Base-by-base conservation (phyloP, 2,113 vertebrate species). In the Serinus canaria region DNA sequence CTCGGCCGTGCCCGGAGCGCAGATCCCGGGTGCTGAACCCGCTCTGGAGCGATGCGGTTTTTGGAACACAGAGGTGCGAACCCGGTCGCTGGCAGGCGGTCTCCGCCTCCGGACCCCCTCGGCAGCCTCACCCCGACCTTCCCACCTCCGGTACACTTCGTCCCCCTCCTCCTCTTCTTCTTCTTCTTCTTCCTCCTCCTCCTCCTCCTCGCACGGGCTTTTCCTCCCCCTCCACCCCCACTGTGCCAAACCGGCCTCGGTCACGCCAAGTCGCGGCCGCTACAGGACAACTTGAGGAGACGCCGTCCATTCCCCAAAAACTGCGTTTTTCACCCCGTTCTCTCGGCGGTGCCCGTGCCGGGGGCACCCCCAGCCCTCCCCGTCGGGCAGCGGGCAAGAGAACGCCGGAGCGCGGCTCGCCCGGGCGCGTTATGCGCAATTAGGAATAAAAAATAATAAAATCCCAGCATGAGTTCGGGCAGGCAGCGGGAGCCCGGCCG, bases 11-110 rank as follows among this genome's bases (percentile, higher is more conserved):
- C 56, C 78, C 37, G 43, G 83, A 67, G 47, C 12, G 12, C 2
- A 5, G 23, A 47, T 55, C 50, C 41, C 23, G 35, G 12, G 12
- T 9, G 66, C 24, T n/a, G 35, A 64, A 35, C 7, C 41, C 31
- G 41, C 87, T 68, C 30, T 0, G 55, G 39, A 76, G 47, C 39
- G 22, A 35, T 5, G 70, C 52, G 24, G 21, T n/a, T 52, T 72
- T 47, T 4, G 52, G 20, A 39, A 70, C 15, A 3, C 1, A 39
- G 3, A 11, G 37, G 17, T 30, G 62, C 67, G 33, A 56, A 52
- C 17, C 46, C 0, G 25, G 1, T 4, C 55, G 46, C 46, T 4
- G 19, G 3, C 6, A 20, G 9, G 14, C 20, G 62, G 6, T 69
- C 25, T 50, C 25, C 27, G 10, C 2, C 77, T 18, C 53, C 33